Evolutionary conservation across 2,113 vertebrate genomes (phyloP).

Genomic region (Crocuta crocuta): DNA sequence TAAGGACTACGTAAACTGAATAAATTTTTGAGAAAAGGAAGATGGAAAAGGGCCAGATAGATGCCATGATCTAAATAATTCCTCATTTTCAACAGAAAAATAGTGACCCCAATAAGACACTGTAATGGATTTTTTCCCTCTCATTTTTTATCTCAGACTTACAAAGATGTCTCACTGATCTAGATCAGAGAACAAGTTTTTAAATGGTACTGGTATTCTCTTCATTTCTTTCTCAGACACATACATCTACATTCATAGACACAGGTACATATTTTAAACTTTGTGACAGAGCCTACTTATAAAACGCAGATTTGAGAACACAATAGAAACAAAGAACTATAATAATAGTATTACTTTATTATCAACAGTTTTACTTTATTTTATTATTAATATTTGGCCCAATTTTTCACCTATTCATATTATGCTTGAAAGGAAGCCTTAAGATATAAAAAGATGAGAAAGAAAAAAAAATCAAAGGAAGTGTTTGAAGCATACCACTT

Average conservation of each 20-base stretch:
- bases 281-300: not conserved
- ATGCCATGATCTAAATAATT: slow-evolving; percentile 1
- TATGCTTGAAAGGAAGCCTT: not conserved
- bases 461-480: not conserved
- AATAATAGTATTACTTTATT: not conserved
- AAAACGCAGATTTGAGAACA: not conserved
- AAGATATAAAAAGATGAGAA: not conserved
- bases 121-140: not conserved
- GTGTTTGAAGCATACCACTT: not conserved
- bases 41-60: not conserved
- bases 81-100: slow-evolving; percentile 44
- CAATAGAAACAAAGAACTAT: not conserved
- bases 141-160: not conserved
- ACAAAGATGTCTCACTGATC: not conserved
- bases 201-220: not conserved
- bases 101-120: not conserved
- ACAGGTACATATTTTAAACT: not conserved
- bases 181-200: not conserved
- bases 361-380: not conserved
- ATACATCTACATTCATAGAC: not conserved
- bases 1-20: not conserved
- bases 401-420: not conserved
- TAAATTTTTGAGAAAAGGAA: not conserved
- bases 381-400: not conserved
- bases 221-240: slow-evolving; percentile 10